Evolutionary conservation across 2,113 vertebrate species (phyloP), one percentile per base, ranked within the genome.

Genomic region (Sinocyclocheilus rhinocerous): DNA sequence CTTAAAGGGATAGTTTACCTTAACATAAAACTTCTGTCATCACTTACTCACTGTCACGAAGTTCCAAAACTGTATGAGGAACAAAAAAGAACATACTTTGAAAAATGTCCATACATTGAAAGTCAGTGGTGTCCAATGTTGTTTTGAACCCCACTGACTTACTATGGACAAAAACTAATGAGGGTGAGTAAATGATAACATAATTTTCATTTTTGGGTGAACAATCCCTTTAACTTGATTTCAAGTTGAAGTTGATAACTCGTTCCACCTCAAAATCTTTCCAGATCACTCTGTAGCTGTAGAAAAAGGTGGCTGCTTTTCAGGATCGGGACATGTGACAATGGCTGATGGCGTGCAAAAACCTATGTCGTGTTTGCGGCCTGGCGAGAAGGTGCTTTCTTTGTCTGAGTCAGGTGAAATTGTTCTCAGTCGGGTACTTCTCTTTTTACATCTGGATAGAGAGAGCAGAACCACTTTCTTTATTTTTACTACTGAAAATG

Each of bases 271-370:
- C 45, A 26, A 4, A 13, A 26, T 76, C 88, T 48, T 80, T 48
- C 5, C 94, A 99, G 98, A 99, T 93, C 97, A 98, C 89, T 98
- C 98, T 0, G 93, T 98, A 89, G 96, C 97, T 0, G 84, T 97
- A 86, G 95, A 97, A 86, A 97, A 97, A 0, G 98, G 98, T 0
- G 98, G 97, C 88, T 99, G 98, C 92, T 99, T 99, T 90, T 97
- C 98, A 0, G 97, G 97, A 89, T 96, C 96, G 45, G 96, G 96
- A 90, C 94, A 92, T 1, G 97, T 99, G 88, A 97, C 90, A 4
- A 91, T 97, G 86, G 87, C 87, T 91, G 96, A 93, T 55, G 96
- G 97, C 0, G 91, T 93, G 73, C 93, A 91, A 90, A 96, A 96
- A 88, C 93, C 92, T 6, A 89, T 99, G 90, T 95, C 95, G 0